Conservation (phyloP, 2,797 vertebrate species). For the Merluccius polli region DNA sequence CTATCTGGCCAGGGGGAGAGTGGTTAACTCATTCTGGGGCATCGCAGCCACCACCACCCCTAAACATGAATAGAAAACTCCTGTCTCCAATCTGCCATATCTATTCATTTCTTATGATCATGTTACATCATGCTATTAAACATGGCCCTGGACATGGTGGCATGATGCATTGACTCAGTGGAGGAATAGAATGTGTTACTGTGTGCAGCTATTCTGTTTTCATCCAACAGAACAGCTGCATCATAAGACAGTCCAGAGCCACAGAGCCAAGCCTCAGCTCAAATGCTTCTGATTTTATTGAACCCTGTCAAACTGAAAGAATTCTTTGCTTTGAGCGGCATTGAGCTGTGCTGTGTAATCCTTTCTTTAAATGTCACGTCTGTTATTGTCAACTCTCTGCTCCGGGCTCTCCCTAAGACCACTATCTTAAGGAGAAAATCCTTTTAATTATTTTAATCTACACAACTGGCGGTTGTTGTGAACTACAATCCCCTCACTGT, state of each 20-base stretch:
- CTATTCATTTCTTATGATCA: slow-evolving; percentile 30
- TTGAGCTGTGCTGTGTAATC: slow-evolving; percentile 27
- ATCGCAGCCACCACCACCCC: slow-evolving; percentile 21
- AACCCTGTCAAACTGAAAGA: slow-evolving; percentile 24
- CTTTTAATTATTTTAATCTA: slow-evolving; percentile 50
- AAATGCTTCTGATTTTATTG: slow-evolving; percentile 23
- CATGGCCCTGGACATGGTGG: not conserved
- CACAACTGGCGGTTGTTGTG: slow-evolving; percentile 8
- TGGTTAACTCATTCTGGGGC: slow-evolving; percentile 45
- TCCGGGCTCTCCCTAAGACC: slow-evolving; percentile 24
- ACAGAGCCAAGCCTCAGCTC: slow-evolving; percentile 33
- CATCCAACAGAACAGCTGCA: slow-evolving; percentile 28
- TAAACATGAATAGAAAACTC: slow-evolving; percentile 44
- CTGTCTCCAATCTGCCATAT: slow-evolving; percentile 23
- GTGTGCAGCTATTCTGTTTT: slow-evolving; percentile 23
- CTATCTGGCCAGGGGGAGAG: slow-evolving; percentile 50
- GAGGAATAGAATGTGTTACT: slow-evolving; percentile 28
- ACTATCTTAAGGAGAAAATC: slow-evolving; percentile 46
- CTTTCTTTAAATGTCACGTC: slow-evolving; percentile 24
- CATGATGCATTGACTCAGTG: slow-evolving; percentile 28
- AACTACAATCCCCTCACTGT: slow-evolving; percentile 26
- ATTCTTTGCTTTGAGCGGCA: slow-evolving; percentile 30
- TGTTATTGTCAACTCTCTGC: slow-evolving; percentile 35
- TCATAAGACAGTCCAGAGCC: slow-evolving; percentile 28
- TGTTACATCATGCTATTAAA: slow-evolving; percentile 6